These are phyloP conservation scores for Scortum barcoo DNA, from an alignment of 2,113 vertebrate genomes.

Conservation along the genomic window DNA sequence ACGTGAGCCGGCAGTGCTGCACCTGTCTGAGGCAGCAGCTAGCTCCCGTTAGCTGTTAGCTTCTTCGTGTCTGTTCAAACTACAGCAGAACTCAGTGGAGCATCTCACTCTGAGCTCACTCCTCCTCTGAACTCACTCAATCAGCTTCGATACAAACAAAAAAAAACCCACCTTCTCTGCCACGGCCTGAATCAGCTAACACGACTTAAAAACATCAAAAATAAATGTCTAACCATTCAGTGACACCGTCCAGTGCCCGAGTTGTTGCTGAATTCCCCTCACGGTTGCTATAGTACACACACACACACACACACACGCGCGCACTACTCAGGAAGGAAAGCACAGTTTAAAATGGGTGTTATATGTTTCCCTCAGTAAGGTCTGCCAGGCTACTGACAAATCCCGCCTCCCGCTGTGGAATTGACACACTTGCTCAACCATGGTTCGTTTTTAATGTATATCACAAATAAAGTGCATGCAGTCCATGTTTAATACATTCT, in stretches of 20 bases:
- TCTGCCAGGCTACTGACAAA: conserved; percentile 13
- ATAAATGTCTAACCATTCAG: conserved; percentile 8
- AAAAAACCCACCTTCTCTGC: no score
- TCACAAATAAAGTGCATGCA: rapidly evolving
- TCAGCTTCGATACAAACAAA: not conserved
- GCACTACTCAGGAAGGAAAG: no score
- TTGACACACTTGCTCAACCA: rapidly evolving
- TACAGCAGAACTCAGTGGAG: not conserved
- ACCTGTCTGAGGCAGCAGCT: not conserved
- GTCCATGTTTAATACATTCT: not conserved
- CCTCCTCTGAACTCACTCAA: not conserved
- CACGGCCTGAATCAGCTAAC: no score
- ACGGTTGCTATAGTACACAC: conserved; percentile 42
- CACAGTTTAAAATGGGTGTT: not conserved
- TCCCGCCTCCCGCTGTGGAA: rapidly evolving
- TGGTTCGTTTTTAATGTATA: not conserved
- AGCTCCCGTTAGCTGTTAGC: conserved; percentile 5
- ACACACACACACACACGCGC: not conserved
- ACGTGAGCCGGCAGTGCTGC: not conserved
- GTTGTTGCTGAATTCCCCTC: conserved; percentile 12
- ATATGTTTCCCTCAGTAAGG: not conserved
- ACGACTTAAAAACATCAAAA: not conserved
- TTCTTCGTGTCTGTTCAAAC: no score
- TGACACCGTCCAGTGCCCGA: not conserved
- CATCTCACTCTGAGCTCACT: no score